Conservation (phyloP, 1,140 invertebrate species). For the Formica exsecta region DNA sequence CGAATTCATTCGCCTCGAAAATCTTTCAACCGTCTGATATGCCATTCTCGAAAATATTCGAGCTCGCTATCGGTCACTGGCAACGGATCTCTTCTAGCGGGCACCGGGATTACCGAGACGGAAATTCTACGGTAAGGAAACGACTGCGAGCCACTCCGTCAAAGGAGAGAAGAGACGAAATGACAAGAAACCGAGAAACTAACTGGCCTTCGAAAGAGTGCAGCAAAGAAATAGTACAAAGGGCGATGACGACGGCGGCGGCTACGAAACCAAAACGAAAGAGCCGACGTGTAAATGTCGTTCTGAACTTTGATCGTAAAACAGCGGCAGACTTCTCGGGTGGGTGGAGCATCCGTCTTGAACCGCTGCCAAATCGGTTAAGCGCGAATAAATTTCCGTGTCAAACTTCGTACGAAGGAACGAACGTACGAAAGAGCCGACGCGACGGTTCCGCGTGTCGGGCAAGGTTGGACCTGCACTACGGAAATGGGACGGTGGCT, state of each 20-base stretch:
- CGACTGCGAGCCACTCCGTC: slow-evolving; percentile 28
- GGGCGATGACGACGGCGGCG: slow-evolving; percentile 50
- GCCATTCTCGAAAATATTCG: slow-evolving; percentile 5
- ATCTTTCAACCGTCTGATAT: slow-evolving; percentile 41
- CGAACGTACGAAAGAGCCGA: slow-evolving; percentile 29
- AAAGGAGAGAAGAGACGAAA: background rate
- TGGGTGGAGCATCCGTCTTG: slow-evolving; percentile 81
- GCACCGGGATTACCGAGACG: slow-evolving; percentile 63
- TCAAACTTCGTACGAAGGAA: slow-evolving; percentile 81
- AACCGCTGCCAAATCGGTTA: slow-evolving; percentile 85
- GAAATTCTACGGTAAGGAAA: slow-evolving; percentile 70
- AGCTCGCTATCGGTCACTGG: slow-evolving; percentile 22
- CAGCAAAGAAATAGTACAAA: slow-evolving; percentile 67
- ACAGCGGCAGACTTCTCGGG: slow-evolving; percentile 74
- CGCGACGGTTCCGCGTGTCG: slow-evolving; percentile 47
- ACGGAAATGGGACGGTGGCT: slow-evolving; percentile 41
- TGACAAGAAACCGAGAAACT: slow-evolving; percentile 58
- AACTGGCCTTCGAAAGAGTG: slow-evolving; percentile 55
- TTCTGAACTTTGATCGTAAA: slow-evolving; percentile 85
- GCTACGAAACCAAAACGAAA: slow-evolving; percentile 70
- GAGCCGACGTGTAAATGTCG: slow-evolving; percentile 83
- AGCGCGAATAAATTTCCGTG: slow-evolving; percentile 86
- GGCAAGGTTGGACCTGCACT: slow-evolving; percentile 40
- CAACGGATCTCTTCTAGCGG: background rate
- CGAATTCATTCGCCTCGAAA: slow-evolving; percentile 28